These are phyloP conservation scores for Heteronetta atricapilla DNA, from an alignment of 2,113 vertebrate genomes.

Conservation along the genomic window DNA sequence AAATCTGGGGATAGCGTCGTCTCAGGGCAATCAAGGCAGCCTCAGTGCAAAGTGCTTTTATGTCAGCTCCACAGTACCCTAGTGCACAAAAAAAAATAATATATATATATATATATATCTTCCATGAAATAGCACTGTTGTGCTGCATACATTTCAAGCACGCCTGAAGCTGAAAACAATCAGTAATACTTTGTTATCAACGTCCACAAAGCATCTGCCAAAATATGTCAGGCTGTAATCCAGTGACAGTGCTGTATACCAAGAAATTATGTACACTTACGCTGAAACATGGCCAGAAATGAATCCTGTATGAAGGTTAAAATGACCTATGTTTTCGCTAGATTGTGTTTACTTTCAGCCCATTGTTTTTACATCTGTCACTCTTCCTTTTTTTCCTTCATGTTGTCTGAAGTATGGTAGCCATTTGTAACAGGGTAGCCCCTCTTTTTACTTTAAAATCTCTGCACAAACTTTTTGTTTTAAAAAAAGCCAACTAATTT, in stretches of 20 bases:
- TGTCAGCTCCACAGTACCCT: slow-evolving; percentile 99
- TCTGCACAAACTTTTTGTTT: background rate
- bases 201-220: background rate
- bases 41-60: slow-evolving; percentile 99
- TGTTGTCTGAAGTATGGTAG: background rate
- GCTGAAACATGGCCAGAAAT: background rate
- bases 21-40: slow-evolving; percentile 92
- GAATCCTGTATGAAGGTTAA: background rate
- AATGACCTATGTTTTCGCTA: background rate
- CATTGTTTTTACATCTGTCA: background rate
- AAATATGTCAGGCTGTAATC: background rate
- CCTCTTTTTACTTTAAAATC: background rate
- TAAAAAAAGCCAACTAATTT: background rate
- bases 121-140: background rate
- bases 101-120: background rate
- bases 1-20: slow-evolving; percentile 97
- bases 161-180: background rate
- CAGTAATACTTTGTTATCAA: background rate
- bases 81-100: slow-evolving; percentile 55
- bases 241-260: background rate
- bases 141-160: background rate
- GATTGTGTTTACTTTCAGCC: background rate
- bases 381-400: background rate
- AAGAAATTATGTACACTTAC: background rate
- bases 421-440: background rate